Conservation (phyloP, 1,140 invertebrate genomes). For the Stegodyphus dumicola region DNA sequence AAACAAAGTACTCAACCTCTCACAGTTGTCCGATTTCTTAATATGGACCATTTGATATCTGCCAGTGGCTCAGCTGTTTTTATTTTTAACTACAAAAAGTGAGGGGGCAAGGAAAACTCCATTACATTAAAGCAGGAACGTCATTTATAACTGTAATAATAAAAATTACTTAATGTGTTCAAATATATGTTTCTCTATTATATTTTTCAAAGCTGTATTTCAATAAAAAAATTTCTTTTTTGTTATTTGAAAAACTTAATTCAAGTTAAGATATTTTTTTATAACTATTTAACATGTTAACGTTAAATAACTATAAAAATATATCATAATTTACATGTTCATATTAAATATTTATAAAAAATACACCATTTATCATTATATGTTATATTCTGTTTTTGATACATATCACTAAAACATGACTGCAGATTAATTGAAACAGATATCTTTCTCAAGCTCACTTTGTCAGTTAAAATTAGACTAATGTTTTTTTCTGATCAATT, state of each 20-base stretch:
- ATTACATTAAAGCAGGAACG: background rate
- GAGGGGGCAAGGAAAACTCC: background rate
- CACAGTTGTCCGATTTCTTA: slow-evolving; percentile 23
- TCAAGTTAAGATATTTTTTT: too few species aligned
- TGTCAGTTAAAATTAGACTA: too few species aligned
- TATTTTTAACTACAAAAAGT: slow-evolving; percentile 3
- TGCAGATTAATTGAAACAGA: too few species aligned
- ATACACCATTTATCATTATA: too few species aligned
- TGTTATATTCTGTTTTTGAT: too few species aligned
- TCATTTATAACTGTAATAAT: background rate
- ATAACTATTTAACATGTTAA: too few species aligned
- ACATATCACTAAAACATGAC: too few species aligned
- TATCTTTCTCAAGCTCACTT: too few species aligned
- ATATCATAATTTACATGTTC: too few species aligned
- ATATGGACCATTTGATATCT: background rate
- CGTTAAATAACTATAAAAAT: too few species aligned
- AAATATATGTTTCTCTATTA: background rate
- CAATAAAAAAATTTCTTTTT: background rate
- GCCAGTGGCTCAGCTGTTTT: background rate
- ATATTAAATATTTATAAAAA: too few species aligned
- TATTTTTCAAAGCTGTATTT: background rate
- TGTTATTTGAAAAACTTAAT: background rate
- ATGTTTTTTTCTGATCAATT: too few species aligned
- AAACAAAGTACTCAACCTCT: slow-evolving; percentile 1
- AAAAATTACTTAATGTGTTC: background rate